Base-by-base conservation (phyloP, 2,113 vertebrate genomes). In the Guaruba guarouba region DNA sequence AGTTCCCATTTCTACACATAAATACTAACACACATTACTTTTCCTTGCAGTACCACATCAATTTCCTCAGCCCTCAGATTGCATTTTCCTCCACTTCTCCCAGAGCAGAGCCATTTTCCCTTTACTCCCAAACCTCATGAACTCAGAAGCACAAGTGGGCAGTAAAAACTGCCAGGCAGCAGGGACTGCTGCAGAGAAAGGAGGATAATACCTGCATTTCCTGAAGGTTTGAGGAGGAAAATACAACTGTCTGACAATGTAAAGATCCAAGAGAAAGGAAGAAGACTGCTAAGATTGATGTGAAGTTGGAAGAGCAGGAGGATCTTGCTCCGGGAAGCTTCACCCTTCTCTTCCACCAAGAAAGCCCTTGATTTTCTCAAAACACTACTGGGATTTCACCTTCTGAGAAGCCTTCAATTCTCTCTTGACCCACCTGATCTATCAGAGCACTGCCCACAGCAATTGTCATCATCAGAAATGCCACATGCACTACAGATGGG, bases 91-190 rank as follows among this genome's bases (percentile, higher is more conserved):
- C 7, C 6, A 14, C 8, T 64, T 66, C 29, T 49, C 23, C 24
- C 51, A 75, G 11, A 62, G 19, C 7, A 37, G 41, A 51, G 16
- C 6, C 7, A 12, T 31, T 7, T 7, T 82, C 18, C 11, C 24
- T 25, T 76, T 49, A 62, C 35, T 68, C 55, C 25, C 37, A 71
- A 82, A 82, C 10, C 24, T 75, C 76, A 57, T 31, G 39, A 82
- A 86, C 24, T 24, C 3, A 1, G 13, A 79, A 70, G 70, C 17
- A 17, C 0, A 0, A 79, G 10, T 41, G 4, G 9, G 6, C 44
- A 57, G 35, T 29, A 90, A 44, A 33, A 92, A 46, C 31, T 84
- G 39, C 11, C 22, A 43, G 14, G 28, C 46, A 77, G 61, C 25
- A 64, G 19, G 16, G n/a, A 82, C 9, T 59, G 57, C 70, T 67